These are phyloP conservation scores for Pithys albifrons DNA, from an alignment of 2,113 vertebrate species.

Conservation along the genomic window DNA sequence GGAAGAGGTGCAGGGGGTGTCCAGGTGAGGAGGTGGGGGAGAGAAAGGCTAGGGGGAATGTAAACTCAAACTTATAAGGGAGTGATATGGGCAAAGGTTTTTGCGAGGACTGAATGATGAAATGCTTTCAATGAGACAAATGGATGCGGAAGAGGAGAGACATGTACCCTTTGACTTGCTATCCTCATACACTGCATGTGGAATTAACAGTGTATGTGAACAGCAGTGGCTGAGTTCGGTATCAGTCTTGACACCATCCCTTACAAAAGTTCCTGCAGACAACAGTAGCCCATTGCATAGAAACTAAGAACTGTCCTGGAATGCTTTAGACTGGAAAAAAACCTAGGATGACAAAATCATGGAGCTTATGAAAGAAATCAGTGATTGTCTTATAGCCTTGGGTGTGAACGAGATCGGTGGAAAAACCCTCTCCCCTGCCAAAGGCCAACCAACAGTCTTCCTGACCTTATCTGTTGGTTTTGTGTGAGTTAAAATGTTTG, in stretches of 20 bases:
- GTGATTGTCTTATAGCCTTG: not conserved
- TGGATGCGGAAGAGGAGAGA: not conserved
- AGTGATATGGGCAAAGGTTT: not conserved
- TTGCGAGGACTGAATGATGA: not conserved
- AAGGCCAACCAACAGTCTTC: not conserved
- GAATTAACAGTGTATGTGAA: not conserved
- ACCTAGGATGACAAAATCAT: not conserved
- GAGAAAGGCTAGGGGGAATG: no score
- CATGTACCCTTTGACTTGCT: not conserved
- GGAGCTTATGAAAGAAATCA: not conserved
- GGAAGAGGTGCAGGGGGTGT: not conserved
- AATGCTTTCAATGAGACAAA: not conserved
- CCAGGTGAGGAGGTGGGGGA: not conserved
- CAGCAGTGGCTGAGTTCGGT: not conserved
- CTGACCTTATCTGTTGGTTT: not conserved
- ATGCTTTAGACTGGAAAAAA: not conserved
- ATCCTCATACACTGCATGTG: fast-evolving
- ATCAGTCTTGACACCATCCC: not conserved
- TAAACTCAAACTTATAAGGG: not conserved
- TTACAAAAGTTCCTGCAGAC: not conserved
- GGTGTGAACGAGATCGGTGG: not conserved
- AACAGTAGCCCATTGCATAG: not conserved
- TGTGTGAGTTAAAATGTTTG: conserved; percentile 13
- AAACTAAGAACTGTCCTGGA: not conserved
- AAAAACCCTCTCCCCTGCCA: not conserved